Percentiles rank a stretch among this genome's conserved stretches.
Evolutionary conservation across 2,797 vertebrate species (phyloP).

Genomic region (Peromyscus aztecus): DNA sequence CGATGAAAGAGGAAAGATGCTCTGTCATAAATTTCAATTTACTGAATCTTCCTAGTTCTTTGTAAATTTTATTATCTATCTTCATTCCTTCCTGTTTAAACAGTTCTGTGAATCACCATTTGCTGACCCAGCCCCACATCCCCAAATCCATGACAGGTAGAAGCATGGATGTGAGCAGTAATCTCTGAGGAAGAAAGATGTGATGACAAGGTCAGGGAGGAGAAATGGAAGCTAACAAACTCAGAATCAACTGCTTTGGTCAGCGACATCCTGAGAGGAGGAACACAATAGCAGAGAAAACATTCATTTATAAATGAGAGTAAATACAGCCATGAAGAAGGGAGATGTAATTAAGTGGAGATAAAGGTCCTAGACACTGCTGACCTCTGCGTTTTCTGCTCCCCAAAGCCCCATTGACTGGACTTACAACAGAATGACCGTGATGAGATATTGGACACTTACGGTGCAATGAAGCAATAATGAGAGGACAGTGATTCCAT

Average conservation of each 20-base stretch:
- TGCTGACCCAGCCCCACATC: too few species aligned
- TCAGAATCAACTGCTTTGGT: not conserved
- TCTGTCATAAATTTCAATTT: not conserved
- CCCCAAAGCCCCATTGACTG: not conserved
- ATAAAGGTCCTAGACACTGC: not conserved
- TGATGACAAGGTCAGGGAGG: not conserved
- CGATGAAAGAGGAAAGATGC: rapidly evolving
- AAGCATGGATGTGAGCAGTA: rapidly evolving
- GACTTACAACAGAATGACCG: not conserved
- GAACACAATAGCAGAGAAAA: not conserved
- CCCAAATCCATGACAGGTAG: too few species aligned
- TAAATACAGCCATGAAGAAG: rapidly evolving
- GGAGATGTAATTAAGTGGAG: not conserved
- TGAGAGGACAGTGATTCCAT: rapidly evolving
- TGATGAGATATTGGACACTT: not conserved
- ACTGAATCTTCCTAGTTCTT: not conserved
- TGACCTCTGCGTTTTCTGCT: not conserved
- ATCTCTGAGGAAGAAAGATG: not conserved
- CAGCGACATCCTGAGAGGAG: not conserved
- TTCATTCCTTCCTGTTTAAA: not conserved
- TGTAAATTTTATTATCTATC: not conserved
- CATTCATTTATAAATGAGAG: not conserved
- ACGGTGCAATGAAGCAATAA: not conserved
- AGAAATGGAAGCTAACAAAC: not conserved
- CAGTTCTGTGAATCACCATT: not conserved